Percentiles rank a stretch among this genome's conserved stretches.
These are phyloP conservation scores for Yponomeuta cagnagella DNA, from an alignment of 2,888 invertebrate species.

Conservation along the genomic window DNA sequence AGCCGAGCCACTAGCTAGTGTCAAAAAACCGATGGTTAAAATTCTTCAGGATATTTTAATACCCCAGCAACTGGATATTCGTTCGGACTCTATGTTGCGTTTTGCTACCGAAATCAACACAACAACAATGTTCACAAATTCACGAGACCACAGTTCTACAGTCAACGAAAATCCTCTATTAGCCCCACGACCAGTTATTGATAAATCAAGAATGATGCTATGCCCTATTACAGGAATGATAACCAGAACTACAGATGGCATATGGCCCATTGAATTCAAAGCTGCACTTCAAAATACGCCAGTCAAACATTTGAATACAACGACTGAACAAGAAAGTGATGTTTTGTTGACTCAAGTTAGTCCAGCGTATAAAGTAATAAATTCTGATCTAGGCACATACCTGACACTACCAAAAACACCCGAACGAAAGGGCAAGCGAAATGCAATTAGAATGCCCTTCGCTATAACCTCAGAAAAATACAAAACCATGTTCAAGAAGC, in stretches of 20 bases:
- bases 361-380: conserved; percentile 19
- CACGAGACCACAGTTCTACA: too few relatives aligned
- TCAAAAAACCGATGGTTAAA: conserved; percentile 1
- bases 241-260: not conserved
- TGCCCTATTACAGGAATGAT: conserved; percentile 13
- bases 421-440: conserved; percentile 18
- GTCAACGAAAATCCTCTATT: too few relatives aligned
- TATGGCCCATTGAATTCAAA: not conserved
- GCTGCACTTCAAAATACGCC: conserved; percentile 5
- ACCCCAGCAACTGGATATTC: not conserved
- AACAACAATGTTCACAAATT: too few relatives aligned
- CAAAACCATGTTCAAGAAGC: too few relatives aligned
- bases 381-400: conserved; percentile 17
- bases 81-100: too few relatives aligned
- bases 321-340: not conserved
- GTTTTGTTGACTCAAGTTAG: conserved; percentile 9
- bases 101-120: too few relatives aligned
- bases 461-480: conserved; percentile 12
- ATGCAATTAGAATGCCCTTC: conserved; percentile 18
- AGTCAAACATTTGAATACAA: not conserved
- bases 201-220: not conserved
- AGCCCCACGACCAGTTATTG: not conserved
- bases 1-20: too few relatives aligned
- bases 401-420: conserved; percentile 19
- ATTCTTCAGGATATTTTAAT: conserved; percentile 12